Conservation (phyloP, 92 coral and sea anemone genomes). For the Blastomussa wellsi region DNA sequence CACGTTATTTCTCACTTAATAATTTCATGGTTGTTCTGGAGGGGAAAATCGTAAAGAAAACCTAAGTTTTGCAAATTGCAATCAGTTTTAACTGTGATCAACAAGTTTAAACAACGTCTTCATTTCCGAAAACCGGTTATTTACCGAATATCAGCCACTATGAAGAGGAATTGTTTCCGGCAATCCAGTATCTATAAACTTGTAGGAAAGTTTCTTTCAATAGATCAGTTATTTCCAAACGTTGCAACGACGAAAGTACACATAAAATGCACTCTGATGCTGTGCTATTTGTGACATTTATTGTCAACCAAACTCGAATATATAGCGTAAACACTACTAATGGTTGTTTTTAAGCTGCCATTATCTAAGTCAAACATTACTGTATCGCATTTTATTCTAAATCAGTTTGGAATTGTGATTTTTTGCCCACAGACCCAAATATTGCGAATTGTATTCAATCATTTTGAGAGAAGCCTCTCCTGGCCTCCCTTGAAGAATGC, state of each 20-base stretch:
- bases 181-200: not conserved
- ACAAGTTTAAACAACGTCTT: not conserved
- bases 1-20: not conserved
- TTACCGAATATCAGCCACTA: not conserved
- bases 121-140: not conserved
- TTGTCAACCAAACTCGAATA: not conserved
- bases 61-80: not conserved
- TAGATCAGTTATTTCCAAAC: not conserved
- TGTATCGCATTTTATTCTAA: not conserved
- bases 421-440: not conserved
- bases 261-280: not conserved
- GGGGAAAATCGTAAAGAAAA: not conserved
- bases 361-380: not conserved
- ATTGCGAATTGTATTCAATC: not conserved
- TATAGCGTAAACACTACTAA: not conserved
- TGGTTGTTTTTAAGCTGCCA: not conserved
- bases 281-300: not conserved
- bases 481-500: not conserved
- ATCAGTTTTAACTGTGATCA: not conserved
- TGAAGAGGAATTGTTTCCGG: not conserved
- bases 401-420: not conserved
- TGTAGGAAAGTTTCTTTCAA: not conserved
- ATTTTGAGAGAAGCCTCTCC: not conserved
- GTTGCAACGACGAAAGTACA: not conserved
- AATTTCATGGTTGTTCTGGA: not conserved